Base-by-base conservation (phyloP, 1,140 invertebrate genomes). In the Drosophila azteca region DNA sequence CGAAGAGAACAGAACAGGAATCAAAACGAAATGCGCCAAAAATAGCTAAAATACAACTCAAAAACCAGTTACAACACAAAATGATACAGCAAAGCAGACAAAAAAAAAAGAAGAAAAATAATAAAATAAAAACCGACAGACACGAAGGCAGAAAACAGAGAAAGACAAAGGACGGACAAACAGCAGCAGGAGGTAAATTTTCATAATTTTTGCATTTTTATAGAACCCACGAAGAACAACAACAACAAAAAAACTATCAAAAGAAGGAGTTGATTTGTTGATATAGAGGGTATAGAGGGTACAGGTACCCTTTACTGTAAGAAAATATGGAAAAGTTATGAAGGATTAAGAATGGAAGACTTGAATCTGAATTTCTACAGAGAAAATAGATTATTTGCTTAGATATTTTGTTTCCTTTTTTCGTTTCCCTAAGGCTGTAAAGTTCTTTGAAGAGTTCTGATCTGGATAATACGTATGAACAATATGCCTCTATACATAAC, bases 181-280 rank as follows among this genome's bases (percentile, higher is more conserved):
- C 24, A 61, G 43, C 45, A 43, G 43, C 72, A 22, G 17, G 83
- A 22, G 17, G 83, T 26, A 59, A 66, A 85, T 85, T 85, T 85
- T 84, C 81, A 84, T 85, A 84, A 84, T 84, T 84, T 84, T 77
- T 80, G 77, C 81, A 80, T 85, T 85, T 74, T 84, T 84, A 84
- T 85, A 77, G 81, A 85, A 70, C 58, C 69, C 55, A 68, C 52
- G 3, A 68, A 62, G 52, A 69, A 61, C 3, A 62, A 46, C 35
- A 22, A 44, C 48, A 57, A 54, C 9, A 43, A 55, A 57, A 50
- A 68, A 46, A 58, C 45, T 46, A 11, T 26, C n/a, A n/a, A 45
- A 58, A 45, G 41, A 15, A 45, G 35, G 41, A 8, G 7, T 7
- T 22, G 41, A 9, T 11, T 7, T 22, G 46, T 46, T 5, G 1